These are phyloP conservation scores for Odontesthes bonariensis DNA, from an alignment of 2,113 vertebrate genomes.

Conservation along the genomic window DNA sequence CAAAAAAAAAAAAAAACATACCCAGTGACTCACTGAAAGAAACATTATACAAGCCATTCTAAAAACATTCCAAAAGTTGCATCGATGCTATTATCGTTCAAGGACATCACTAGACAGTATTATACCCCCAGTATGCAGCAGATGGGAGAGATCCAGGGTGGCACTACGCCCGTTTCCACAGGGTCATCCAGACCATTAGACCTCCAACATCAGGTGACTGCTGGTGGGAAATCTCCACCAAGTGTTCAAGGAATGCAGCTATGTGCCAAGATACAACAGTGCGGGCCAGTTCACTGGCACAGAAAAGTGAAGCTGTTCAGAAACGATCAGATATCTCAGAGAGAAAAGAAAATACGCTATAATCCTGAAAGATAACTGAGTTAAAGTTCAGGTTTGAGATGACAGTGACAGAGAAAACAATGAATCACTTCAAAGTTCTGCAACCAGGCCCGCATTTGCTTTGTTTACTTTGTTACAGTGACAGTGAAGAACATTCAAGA, in stretches of 20 bases:
- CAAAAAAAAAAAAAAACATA: too few species aligned
- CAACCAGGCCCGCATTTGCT: neutral
- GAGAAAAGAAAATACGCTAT: constrained; percentile 2
- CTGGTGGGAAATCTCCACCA: constrained; percentile 63
- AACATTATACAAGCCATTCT: too few species aligned
- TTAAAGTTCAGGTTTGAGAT: neutral
- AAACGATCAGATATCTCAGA: constrained; percentile 16
- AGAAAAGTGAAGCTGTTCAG: constrained; percentile 39
- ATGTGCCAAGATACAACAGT: constrained; percentile 50
- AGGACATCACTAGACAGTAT: constrained; percentile 70
- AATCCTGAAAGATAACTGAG: neutral
- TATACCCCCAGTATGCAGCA: constrained; percentile 56
- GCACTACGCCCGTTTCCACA: constrained; percentile 71
- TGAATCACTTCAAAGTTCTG: neutral
- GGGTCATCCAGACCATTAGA: constrained; percentile 80
- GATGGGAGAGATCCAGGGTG: constrained; percentile 78
- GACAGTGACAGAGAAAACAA: neutral
- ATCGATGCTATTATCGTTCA: constrained; percentile 63
- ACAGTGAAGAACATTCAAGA: too few species aligned
- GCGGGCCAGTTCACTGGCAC: constrained; percentile 26
- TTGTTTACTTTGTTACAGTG: too few species aligned
- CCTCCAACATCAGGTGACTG: constrained; percentile 72
- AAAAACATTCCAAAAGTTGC: constrained; percentile 14
- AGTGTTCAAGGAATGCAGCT: constrained; percentile 48
- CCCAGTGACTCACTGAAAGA: too few species aligned